Base-by-base conservation (phyloP, 1,140 invertebrate genomes). In the Microplitis demolitor region DNA sequence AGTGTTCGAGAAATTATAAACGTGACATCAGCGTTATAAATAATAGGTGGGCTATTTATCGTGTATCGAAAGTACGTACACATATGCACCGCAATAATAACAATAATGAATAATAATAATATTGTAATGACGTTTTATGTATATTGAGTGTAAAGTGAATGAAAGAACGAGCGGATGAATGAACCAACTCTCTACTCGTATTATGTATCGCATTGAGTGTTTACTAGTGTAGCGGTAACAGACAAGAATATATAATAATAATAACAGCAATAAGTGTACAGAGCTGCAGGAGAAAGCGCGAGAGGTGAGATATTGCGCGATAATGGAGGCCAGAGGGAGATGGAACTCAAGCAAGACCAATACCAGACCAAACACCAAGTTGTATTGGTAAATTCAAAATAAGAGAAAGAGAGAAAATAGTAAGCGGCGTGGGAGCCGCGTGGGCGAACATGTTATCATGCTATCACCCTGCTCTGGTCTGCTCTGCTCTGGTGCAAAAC, bases 131-230 rank as follows among this genome's bases (percentile, higher is more conserved):
- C 11, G 39, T 9, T 45, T 9, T 45, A 45, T 45, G 6, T 45
- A 76, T 73, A 71, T 62, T 61, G 66, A 73, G 58, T 78, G 79
- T 69, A 67, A 74, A 77, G 76, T 78, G 79, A 80, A 80, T 78
- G 77, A 78, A 78, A 76, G 74, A 71, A 72, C 69, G 54, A 72
- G 31, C 56, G 78, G 78, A 78, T 79, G 78, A 79, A 79, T 79
- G 78, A 79, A 79, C 74, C 53, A 61, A 66, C 54, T n/a, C 53
- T 54, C n/a, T 54, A 54, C 16, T 14, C 53, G n/a, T 54, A 45
- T 6, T 51, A 45, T 45, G 39, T 45, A 45, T 45, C 39, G 11
- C 39, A n/a, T 16, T 24, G 31, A 53, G 34, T 67, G 50, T 6
- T 67, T 39, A 24, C 63, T 14, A 66, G 63, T 66, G 24, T 24